These are phyloP conservation scores for Recurvirostra avosetta DNA, from an alignment of 2,113 vertebrate species.

Conservation along the genomic window DNA sequence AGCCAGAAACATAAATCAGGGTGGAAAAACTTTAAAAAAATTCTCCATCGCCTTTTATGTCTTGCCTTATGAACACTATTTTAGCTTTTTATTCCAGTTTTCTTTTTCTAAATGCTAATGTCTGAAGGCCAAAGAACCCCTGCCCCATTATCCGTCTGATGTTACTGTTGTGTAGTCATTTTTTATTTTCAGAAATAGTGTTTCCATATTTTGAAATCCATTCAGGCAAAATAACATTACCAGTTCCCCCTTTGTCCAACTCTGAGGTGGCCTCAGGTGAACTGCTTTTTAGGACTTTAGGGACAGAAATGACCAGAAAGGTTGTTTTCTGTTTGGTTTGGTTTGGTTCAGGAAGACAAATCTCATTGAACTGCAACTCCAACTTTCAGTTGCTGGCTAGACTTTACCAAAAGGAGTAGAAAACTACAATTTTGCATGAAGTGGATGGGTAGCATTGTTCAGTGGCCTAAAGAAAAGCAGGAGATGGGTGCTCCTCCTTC, in stretches of 20 bases:
- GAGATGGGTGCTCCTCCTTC: not conserved
- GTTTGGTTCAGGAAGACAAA: not conserved
- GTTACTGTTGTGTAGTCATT: not conserved
- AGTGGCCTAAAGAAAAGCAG: not conserved
- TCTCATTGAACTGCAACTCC: not conserved
- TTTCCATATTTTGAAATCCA: not conserved
- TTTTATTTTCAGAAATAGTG: not conserved
- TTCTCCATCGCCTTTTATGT: not conserved
- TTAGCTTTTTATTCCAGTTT: not conserved
- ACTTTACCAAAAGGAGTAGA: not conserved
- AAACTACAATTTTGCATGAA: not conserved
- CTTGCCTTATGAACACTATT: not conserved
- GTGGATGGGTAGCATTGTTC: not conserved
- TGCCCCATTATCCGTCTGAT: not conserved
- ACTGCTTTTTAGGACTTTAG: not conserved
- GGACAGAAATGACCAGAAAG: not conserved
- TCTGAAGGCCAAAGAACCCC: not conserved
- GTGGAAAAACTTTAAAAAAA: not conserved
- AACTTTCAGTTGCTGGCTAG: not conserved
- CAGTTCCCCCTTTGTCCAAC: not conserved
- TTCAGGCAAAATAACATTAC: not conserved
- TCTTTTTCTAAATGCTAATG: not conserved
- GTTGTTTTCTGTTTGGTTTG: not conserved
- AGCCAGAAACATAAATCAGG: not conserved
- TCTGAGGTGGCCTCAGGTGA: not conserved